phyloP scores from a whole-genome alignment of 2,113 vertebrate genomes.

The Sitta europaea region DNA sequence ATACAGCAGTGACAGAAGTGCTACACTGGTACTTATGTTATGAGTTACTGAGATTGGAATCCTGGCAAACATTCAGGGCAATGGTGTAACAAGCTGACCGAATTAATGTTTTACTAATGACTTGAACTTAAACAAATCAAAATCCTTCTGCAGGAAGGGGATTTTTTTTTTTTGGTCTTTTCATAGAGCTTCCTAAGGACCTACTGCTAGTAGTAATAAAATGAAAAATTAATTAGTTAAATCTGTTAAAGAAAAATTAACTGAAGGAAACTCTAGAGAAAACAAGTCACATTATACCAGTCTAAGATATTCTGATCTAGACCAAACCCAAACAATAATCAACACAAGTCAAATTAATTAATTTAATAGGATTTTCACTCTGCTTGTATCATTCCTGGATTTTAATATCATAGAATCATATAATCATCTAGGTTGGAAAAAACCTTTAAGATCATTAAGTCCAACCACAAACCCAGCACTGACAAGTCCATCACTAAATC shows the following conservation, averaged over 20 bases:
- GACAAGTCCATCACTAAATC: background rate
- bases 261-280: background rate
- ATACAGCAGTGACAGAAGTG: slow-evolving; percentile 4
- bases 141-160: background rate
- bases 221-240: background rate
- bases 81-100: background rate
- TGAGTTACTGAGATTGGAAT: slow-evolving; percentile 40
- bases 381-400: background rate
- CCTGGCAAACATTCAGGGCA: slow-evolving; percentile 56
- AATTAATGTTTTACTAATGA: slow-evolving; percentile 65
- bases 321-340: background rate
- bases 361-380: background rate
- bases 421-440: background rate
- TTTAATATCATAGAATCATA: background rate
- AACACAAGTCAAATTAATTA: background rate
- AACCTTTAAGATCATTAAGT: background rate
- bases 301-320: background rate
- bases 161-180: background rate
- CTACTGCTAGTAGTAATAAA: background rate
- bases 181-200: background rate
- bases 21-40: background rate
- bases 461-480: background rate
- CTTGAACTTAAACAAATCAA: slow-evolving; percentile 25
- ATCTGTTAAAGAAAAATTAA: background rate
- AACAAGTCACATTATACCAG: background rate